Evolutionary conservation across 2,797 vertebrate genomes (phyloP).

Genomic region (Spizella passerina): DNA sequence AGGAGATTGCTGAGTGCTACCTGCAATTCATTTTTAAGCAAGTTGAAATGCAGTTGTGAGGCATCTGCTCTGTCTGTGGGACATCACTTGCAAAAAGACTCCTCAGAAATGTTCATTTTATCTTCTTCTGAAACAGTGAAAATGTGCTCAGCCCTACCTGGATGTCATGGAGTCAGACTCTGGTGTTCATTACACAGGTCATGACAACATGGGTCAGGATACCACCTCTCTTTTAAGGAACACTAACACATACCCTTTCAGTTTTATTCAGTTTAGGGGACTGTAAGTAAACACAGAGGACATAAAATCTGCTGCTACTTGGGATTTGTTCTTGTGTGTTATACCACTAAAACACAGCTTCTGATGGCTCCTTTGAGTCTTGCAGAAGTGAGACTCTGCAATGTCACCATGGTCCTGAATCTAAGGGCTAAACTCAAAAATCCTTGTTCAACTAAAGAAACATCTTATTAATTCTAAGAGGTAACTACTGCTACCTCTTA

Average conservation of each 20-base stretch:
- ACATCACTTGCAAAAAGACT: neutral
- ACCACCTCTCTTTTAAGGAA: neutral
- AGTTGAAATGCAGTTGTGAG: neutral
- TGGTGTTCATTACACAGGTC: neutral
- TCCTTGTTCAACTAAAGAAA: neutral
- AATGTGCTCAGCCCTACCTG: neutral
- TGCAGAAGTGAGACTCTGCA: neutral
- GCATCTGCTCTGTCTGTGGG: neutral
- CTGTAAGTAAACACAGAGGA: neutral
- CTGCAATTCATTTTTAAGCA: neutral
- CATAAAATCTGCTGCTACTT: neutral
- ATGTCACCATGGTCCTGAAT: neutral
- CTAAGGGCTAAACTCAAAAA: neutral
- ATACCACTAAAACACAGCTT: neutral
- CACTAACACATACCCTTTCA: neutral
- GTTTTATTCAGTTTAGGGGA: neutral
- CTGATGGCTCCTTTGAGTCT: neutral
- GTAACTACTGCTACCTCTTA: neutral
- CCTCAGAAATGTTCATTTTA: neutral
- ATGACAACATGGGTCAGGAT: neutral
- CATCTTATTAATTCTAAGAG: neutral
- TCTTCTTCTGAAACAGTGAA: neutral
- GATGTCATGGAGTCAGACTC: neutral
- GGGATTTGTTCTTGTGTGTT: neutral
- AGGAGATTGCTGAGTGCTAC: neutral